phyloP scores from a whole-genome alignment of 2,888 invertebrate species.

The Pardosa pseudoannulata region DNA sequence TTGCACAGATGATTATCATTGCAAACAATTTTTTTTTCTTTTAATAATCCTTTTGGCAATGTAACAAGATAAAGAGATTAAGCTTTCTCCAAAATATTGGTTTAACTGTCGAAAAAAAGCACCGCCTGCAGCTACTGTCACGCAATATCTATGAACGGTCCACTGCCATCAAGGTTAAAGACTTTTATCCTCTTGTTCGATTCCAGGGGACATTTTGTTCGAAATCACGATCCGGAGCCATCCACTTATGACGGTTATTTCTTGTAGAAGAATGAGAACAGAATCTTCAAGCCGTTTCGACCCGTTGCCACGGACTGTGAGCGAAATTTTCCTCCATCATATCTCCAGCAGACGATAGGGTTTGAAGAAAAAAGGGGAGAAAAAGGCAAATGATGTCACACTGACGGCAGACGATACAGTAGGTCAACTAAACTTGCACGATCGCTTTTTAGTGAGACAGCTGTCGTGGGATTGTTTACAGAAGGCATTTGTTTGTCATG shows the following conservation, averaged over 20 bases:
- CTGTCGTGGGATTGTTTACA: neutral
- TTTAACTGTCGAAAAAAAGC: neutral
- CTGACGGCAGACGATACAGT: constrained; percentile 6
- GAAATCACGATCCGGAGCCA: constrained; percentile 32
- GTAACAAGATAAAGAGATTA: constrained; percentile 13
- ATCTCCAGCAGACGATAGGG: constrained; percentile 42
- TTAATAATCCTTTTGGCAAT: neutral
- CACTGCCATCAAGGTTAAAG: constrained; percentile 65
- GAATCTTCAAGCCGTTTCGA: constrained; percentile 26
- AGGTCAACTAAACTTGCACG: constrained; percentile 37
- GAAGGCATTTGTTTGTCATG: neutral
- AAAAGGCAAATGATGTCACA: constrained; percentile 23
- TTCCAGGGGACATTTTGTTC: constrained; percentile 28
- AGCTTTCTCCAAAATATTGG: neutral
- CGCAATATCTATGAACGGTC: constrained; percentile 50
- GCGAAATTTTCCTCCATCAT: constrained; percentile 41
- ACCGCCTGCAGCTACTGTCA: constrained; percentile 14
- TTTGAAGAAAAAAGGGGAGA: no score
- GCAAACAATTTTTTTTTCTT: neutral
- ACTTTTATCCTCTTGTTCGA: constrained; percentile 35
- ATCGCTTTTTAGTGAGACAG: neutral
- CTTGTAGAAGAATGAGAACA: constrained; percentile 43
- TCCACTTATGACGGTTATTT: constrained; percentile 64
- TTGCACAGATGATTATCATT: neutral
- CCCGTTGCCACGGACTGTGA: constrained; percentile 25